These are phyloP conservation scores for Xestia sexstrigata DNA, from an alignment of 2,888 invertebrate genomes.

Conservation along the genomic window DNA sequence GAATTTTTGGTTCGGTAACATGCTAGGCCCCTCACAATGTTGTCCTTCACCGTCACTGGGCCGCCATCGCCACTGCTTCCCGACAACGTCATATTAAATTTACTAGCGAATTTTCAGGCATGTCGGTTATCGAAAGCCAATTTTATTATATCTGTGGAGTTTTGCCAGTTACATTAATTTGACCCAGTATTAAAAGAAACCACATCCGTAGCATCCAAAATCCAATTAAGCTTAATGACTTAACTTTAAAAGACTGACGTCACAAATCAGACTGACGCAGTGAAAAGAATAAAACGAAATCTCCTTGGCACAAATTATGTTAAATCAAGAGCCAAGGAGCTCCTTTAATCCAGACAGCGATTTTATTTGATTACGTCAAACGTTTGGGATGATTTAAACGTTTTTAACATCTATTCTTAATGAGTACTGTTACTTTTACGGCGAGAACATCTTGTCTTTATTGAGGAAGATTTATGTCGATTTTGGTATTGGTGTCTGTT, in stretches of 20 bases:
- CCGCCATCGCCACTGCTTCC: background rate
- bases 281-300: constrained; percentile 74
- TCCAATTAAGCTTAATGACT: constrained; percentile 79
- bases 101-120: background rate
- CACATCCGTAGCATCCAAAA: constrained; percentile 66
- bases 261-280: constrained; percentile 70
- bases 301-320: constrained; percentile 78
- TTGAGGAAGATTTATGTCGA: constrained; percentile 44
- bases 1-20: background rate
- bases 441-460: constrained; percentile 53
- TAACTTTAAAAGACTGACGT: constrained; percentile 78
- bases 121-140: background rate
- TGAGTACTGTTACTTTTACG: constrained; percentile 62
- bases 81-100: background rate
- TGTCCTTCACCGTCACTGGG: background rate
- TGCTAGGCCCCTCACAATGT: background rate
- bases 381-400: constrained; percentile 74
- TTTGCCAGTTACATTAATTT: background rate
- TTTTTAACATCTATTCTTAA: constrained; percentile 68
- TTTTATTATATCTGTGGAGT: background rate
- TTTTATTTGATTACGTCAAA: constrained; percentile 81
- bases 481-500: constrained; percentile 28
- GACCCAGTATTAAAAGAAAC: constrained; percentile 18
- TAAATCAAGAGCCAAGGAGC: constrained; percentile 74
- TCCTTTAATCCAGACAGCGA: constrained; percentile 76